Percentiles rank a stretch among this genome's conserved stretches.
Evolutionary conservation across 2,113 vertebrate genomes (phyloP).

Genomic region (Theristicus caerulescens): DNA sequence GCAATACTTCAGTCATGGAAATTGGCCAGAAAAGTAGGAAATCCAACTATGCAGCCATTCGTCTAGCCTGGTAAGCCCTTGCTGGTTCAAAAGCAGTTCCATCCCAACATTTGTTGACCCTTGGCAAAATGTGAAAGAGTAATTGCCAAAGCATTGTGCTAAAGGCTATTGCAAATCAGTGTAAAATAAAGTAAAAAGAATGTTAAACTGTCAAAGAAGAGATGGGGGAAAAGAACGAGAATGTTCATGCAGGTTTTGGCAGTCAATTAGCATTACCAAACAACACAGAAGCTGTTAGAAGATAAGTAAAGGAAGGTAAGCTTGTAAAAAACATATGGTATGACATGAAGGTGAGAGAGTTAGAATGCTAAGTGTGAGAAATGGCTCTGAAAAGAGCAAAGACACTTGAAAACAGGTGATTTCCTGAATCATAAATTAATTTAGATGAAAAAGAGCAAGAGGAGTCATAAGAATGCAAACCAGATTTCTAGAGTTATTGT

Average conservation of each 20-base stretch:
- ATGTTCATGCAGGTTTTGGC: background rate
- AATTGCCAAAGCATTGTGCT: background rate
- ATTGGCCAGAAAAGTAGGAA: background rate
- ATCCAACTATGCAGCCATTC: accelerated
- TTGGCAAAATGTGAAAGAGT: background rate
- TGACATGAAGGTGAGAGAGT: background rate
- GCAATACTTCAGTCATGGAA: background rate
- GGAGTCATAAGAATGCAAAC: background rate
- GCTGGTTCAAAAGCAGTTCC: background rate
- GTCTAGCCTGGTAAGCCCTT: background rate
- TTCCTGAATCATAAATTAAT: background rate
- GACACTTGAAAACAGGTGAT: background rate
- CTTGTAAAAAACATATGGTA: background rate
- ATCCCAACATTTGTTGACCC: background rate
- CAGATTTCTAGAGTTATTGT: background rate
- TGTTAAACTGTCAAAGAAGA: background rate
- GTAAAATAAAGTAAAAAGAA: background rate
- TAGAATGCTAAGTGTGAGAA: background rate
- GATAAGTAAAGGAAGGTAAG: background rate
- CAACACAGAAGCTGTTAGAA: background rate
- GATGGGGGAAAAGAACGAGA: background rate
- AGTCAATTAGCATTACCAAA: background rate
- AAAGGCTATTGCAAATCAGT: background rate
- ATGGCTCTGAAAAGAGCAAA: background rate
- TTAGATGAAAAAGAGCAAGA: background rate